Percentiles rank a stretch among this genome's conserved stretches.
These are phyloP conservation scores for Trissolcus japonicus DNA, from an alignment of 2,888 invertebrate genomes.

Conservation along the genomic window DNA sequence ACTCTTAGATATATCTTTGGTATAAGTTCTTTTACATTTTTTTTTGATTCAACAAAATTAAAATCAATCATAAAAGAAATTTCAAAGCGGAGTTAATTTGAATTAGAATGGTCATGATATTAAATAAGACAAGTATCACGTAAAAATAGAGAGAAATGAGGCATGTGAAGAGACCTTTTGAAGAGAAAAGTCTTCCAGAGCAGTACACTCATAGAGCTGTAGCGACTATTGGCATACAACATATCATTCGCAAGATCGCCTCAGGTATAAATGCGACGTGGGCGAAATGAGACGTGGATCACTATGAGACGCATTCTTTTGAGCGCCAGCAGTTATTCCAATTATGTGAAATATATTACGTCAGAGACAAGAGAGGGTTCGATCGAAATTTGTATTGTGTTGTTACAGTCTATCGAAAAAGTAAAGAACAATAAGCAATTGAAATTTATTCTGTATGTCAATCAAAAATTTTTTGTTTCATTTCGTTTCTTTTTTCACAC, in stretches of 20 bases:
- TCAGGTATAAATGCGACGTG: constrained; percentile 36
- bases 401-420: constrained; percentile 6
- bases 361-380: constrained; percentile 18
- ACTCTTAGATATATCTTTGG: background rate
- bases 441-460: background rate
- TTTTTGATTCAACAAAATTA: too few relatives aligned
- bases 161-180: constrained; percentile 69
- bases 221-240: constrained; percentile 48
- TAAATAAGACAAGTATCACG: constrained; percentile 64
- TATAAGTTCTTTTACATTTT: background rate
- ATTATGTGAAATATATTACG: constrained; percentile 51
- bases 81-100: too few relatives aligned
- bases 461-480: constrained; percentile 11
- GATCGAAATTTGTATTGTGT: constrained; percentile 39
- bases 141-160: constrained; percentile 69
- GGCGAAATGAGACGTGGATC: constrained; percentile 43
- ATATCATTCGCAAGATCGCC: constrained; percentile 55
- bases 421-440: constrained; percentile 13
- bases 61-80: too few relatives aligned
- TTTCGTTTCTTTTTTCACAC: constrained; percentile 4
- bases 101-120: too few relatives aligned
- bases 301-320: constrained; percentile 32
- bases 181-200: constrained; percentile 56
- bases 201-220: constrained; percentile 13
- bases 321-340: constrained; percentile 46